These are phyloP conservation scores for Phrixothrix hirtus DNA, from an alignment of 2,888 invertebrate species.

Conservation along the genomic window DNA sequence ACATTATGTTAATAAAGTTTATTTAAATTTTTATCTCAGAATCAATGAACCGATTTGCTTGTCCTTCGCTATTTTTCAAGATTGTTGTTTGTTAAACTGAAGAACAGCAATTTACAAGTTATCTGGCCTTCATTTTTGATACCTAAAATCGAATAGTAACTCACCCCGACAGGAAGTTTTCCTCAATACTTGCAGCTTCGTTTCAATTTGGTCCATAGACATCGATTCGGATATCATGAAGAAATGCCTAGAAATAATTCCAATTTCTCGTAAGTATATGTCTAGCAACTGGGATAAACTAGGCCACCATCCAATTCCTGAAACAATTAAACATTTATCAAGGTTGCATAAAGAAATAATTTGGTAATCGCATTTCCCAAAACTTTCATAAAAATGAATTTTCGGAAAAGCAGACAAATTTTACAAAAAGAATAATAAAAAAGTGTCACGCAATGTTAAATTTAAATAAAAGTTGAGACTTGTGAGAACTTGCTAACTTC, in stretches of 20 bases:
- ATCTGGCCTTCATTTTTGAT: too few species aligned
- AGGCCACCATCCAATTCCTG: slow-evolving; percentile 63
- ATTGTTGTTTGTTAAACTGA: too few species aligned
- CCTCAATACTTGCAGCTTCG: slow-evolving; percentile 55
- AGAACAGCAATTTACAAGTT: too few species aligned
- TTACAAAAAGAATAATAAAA: not conserved
- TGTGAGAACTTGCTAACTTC: slow-evolving; percentile 15
- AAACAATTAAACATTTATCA: slow-evolving; percentile 24
- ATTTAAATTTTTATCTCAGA: too few species aligned
- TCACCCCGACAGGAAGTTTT: slow-evolving; percentile 59
- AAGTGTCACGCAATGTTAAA: slow-evolving; percentile 6
- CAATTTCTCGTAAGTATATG: slow-evolving; percentile 57
- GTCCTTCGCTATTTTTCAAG: too few species aligned
- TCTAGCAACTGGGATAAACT: slow-evolving; percentile 59
- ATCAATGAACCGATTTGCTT: too few species aligned
- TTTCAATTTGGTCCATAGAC: slow-evolving; percentile 53
- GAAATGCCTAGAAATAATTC: slow-evolving; percentile 60
- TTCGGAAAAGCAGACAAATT: too few species aligned
- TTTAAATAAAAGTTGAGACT: slow-evolving; percentile 11
- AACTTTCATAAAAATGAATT: not conserved
- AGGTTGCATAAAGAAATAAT: not conserved
- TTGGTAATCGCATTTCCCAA: not conserved
- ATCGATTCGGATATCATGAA: slow-evolving; percentile 55
- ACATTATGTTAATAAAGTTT: too few species aligned
- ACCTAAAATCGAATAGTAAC: too few species aligned